Evolutionary conservation across 2,113 vertebrate species (phyloP).

Genomic region (Cynocephalus volans): DNA sequence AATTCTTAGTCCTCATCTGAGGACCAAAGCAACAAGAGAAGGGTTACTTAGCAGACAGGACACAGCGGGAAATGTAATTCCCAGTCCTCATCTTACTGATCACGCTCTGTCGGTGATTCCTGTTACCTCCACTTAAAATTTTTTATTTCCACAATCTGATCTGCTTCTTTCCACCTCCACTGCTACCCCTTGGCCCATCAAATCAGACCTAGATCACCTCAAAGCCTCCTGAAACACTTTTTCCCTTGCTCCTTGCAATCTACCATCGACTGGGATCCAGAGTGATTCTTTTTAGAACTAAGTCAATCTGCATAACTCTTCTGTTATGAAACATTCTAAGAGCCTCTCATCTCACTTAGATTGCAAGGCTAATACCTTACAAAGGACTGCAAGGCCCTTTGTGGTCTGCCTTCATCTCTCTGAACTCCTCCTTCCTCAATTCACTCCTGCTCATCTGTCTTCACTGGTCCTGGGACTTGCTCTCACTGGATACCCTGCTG

Average conservation of each 20-base stretch:
- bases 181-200: not conserved
- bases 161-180: not conserved
- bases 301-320: not conserved
- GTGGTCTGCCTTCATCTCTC: not conserved
- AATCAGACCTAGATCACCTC: not conserved
- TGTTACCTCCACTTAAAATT: not conserved
- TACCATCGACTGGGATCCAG: not conserved
- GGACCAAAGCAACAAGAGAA: not conserved
- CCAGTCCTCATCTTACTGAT: not conserved
- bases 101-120: not conserved
- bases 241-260: not conserved
- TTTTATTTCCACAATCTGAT: not conserved
- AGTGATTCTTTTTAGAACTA: not conserved
- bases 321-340: not conserved
- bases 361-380: not conserved
- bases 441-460: not conserved
- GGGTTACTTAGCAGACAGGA: not conserved
- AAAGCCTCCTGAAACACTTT: not conserved
- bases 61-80: not conserved
- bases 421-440: not conserved
- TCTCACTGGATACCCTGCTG: not conserved
- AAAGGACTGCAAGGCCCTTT: not conserved
- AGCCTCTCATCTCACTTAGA: not conserved
- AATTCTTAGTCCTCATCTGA: not conserved
- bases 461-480: not conserved